phyloP scores from a whole-genome alignment of 2,113 vertebrate species.

The Callithrix jacchus region DNA sequence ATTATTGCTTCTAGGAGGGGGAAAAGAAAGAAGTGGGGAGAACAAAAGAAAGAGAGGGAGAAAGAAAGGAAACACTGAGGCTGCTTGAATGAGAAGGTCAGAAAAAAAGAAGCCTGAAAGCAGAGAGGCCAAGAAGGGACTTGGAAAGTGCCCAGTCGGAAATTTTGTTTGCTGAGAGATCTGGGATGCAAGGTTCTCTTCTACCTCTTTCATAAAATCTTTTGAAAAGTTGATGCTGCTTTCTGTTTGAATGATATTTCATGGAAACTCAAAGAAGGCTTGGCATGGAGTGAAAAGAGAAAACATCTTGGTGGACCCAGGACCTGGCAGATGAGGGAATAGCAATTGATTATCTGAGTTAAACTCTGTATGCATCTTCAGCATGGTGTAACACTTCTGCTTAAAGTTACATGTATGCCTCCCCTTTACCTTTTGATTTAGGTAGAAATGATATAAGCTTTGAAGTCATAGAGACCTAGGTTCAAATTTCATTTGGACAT shows the following conservation, averaged over 20 bases:
- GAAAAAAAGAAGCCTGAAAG: neutral
- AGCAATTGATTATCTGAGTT: neutral
- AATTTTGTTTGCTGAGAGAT: neutral
- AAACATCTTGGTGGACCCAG: neutral
- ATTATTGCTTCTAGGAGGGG: neutral
- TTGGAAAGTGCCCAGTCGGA: neutral
- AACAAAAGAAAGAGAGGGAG: neutral
- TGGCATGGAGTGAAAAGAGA: neutral
- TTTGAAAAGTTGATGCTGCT: neutral
- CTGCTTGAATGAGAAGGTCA: neutral
- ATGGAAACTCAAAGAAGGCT: neutral
- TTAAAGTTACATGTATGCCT: neutral
- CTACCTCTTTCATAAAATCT: too few relatives aligned
- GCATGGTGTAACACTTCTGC: neutral
- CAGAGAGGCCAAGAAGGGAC: neutral
- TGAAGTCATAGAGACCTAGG: neutral
- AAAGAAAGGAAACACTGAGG: neutral
- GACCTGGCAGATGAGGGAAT: neutral
- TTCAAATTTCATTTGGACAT: neutral
- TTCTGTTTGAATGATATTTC: neutral
- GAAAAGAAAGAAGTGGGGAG: neutral
- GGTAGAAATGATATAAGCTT: neutral
- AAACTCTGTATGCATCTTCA: neutral
- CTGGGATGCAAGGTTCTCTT: neutral
- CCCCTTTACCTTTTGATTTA: neutral